Evolutionary conservation across 2,888 invertebrate genomes (phyloP).

Genomic region (Pyrrhosoma nymphula): DNA sequence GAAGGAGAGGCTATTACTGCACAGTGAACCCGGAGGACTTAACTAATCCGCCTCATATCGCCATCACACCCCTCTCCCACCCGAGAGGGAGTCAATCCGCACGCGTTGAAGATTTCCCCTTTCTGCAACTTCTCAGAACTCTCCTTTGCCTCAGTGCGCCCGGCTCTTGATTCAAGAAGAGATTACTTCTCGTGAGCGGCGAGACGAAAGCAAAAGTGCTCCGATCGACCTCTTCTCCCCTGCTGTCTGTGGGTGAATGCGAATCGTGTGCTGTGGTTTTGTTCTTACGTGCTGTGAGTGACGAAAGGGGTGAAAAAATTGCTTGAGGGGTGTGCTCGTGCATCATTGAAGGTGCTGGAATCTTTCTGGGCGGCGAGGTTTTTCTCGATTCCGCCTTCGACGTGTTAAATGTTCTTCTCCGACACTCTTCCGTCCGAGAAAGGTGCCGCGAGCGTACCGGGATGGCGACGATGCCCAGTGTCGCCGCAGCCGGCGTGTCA

Average conservation of each 20-base stretch:
- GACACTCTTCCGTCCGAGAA: neutral
- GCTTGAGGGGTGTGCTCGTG: neutral
- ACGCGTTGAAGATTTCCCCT: neutral
- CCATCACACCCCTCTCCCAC: neutral
- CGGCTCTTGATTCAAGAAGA: neutral
- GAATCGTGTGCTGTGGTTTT: neutral
- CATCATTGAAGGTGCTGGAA: neutral
- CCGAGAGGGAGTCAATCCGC: neutral
- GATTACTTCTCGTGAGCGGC: neutral
- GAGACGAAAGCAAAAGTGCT: slow-evolving; percentile 35
- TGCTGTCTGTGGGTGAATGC: neutral
- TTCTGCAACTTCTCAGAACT: neutral
- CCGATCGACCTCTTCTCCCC: neutral
- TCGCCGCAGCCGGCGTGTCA: slow-evolving; percentile 50
- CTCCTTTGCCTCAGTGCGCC: neutral
- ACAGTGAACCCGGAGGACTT: neutral
- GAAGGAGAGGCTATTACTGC: neutral
- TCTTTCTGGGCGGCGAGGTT: neutral
- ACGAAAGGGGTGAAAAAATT: neutral
- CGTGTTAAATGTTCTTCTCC: slow-evolving; percentile 18
- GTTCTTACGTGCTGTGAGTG: neutral
- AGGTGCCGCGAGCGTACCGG: neutral
- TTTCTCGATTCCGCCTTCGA: neutral
- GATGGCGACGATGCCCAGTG: slow-evolving; percentile 46
- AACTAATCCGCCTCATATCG: neutral